A percentile compares a stretch with the other conserved stretches of the same genome.
Evolutionary conservation across 2,113 vertebrate species (phyloP).

Genomic region (Poeciliopsis prolifica): DNA sequence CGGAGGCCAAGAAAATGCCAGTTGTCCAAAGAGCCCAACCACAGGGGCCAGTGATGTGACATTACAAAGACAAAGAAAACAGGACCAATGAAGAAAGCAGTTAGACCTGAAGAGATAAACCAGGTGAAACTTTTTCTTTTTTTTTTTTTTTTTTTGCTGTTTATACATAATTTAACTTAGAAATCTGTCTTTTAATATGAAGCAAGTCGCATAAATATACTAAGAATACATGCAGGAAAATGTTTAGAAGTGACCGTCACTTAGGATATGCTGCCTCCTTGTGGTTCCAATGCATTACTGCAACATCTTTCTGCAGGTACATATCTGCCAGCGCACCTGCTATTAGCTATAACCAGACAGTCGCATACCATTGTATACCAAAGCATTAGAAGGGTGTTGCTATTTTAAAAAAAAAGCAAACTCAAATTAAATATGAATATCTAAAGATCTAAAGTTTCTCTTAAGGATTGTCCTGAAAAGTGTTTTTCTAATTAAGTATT

Average conservation of each 20-base stretch:
- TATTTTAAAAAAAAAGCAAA: too few species aligned
- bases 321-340: background rate
- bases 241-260: background rate
- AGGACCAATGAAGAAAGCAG: constrained; percentile 1
- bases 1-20: constrained; percentile 57
- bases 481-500: too few species aligned
- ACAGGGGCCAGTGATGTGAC: constrained; percentile 26
- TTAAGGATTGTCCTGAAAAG: too few species aligned
- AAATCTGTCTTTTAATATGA: background rate
- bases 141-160: background rate
- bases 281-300: constrained; percentile 50
- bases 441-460: too few species aligned
- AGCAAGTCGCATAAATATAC: background rate
- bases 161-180: background rate
- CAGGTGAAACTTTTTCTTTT: too few species aligned
- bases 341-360: background rate
- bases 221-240: background rate
- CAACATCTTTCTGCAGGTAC: constrained; percentile 3
- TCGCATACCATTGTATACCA: too few species aligned
- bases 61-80: constrained; percentile 13
- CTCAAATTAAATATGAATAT: background rate
- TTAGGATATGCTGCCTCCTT: constrained; percentile 31
- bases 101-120: constrained; percentile 5
- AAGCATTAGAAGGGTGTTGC: too few species aligned
- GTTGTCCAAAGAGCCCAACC: constrained; percentile 50